phyloP scores from a whole-genome alignment of 2,888 invertebrate species.

The Amblyjoppa proteus region DNA sequence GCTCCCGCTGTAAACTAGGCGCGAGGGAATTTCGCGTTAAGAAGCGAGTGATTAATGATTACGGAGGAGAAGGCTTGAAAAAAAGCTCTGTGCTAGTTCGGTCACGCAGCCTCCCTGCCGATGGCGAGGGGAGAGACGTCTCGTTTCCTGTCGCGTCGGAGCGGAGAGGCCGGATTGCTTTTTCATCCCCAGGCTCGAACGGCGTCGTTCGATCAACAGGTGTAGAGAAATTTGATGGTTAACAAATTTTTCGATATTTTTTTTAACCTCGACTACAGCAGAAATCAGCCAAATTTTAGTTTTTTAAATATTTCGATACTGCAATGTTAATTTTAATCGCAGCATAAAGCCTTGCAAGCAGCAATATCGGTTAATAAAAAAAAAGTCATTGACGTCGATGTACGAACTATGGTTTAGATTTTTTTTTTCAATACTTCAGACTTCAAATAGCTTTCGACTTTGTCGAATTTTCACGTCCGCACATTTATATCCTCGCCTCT shows the following conservation, averaged over 20 bases:
- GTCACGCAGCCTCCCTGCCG: conserved; percentile 16
- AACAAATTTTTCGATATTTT: conserved; percentile 1
- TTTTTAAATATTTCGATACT: not conserved
- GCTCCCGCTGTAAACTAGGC: conserved; percentile 83
- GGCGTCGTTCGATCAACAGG: conserved; percentile 39
- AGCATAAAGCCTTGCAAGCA: not conserved
- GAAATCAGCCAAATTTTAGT: not conserved
- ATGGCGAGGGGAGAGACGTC: conserved; percentile 20
- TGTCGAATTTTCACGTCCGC: conserved; percentile 7
- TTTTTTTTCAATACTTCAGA: not conserved
- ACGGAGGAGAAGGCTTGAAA: conserved; percentile 63
- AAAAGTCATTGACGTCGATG: not conserved
- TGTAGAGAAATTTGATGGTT: not conserved
- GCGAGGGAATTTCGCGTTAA: conserved; percentile 84
- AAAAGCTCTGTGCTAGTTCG: conserved; percentile 46
- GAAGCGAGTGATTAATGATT: conserved; percentile 84
- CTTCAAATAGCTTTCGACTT: conserved; percentile 11
- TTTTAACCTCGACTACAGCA: not conserved
- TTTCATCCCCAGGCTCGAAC: not conserved
- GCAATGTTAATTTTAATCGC: not conserved
- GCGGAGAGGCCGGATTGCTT: conserved; percentile 11
- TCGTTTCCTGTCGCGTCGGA: conserved; percentile 37
- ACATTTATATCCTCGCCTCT: conserved; percentile 15
- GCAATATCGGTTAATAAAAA: not conserved
- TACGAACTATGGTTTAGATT: not conserved